These are phyloP conservation scores for Todus mexicanus DNA, from an alignment of 2,797 vertebrate species.

Conservation along the genomic window DNA sequence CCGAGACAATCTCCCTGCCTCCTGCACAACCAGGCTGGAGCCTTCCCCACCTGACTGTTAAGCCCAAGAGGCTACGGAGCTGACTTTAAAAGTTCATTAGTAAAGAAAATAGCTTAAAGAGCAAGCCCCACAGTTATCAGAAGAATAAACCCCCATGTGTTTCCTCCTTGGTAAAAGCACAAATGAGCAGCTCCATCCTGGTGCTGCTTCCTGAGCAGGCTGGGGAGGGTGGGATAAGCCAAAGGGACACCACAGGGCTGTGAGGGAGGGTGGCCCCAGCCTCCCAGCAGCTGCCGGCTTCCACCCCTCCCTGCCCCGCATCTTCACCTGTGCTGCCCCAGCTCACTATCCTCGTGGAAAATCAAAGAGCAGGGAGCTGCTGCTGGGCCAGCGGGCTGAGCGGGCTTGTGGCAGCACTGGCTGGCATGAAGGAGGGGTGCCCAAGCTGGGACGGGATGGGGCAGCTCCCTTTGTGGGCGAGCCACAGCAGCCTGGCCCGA, in stretches of 20 bases:
- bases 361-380: not conserved
- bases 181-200: not conserved
- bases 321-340: not conserved
- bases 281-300: not conserved
- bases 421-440: not conserved
- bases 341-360: not conserved
- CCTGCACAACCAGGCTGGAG: not conserved
- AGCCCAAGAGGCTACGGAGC: not conserved
- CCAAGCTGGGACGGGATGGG: not conserved
- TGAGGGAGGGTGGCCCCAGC: not conserved
- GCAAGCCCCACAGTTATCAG: not conserved
- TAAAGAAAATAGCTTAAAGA: not conserved
- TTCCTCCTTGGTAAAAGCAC: not conserved
- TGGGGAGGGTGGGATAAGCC: not conserved
- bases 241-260: not conserved
- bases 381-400: not conserved
- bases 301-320: not conserved
- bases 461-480: not conserved
- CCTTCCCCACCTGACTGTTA: not conserved
- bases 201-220: not conserved
- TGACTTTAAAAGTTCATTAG: not conserved
- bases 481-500: not conserved
- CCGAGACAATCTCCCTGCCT: not conserved
- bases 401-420: not conserved
- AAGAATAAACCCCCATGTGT: not conserved